Percentiles rank a stretch among this genome's conserved stretches.
These are phyloP conservation scores for Cyclura pinguis DNA, from an alignment of 2,797 vertebrate genomes.

Conservation along the genomic window DNA sequence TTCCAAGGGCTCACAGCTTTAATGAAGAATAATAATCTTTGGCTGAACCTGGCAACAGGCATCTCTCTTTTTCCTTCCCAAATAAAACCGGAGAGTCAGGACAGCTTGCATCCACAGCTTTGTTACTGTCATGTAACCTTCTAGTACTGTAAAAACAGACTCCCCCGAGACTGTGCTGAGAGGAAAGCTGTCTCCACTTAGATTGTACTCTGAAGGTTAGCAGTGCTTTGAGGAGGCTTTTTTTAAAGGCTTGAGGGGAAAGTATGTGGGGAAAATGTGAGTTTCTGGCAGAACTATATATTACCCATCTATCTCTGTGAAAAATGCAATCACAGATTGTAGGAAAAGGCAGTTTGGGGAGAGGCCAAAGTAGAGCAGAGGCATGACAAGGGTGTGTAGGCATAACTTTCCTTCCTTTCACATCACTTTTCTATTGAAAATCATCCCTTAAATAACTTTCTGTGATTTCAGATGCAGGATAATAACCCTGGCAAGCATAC, in stretches of 20 bases:
- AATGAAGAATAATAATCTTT: slow-evolving; percentile 68
- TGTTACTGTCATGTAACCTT: slow-evolving; percentile 29
- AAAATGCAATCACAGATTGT: neutral
- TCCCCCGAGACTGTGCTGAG: slow-evolving; percentile 19
- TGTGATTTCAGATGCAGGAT: neutral
- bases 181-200: neutral
- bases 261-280: neutral
- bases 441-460: neutral
- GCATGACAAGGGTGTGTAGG: neutral
- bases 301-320: neutral
- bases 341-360: neutral
- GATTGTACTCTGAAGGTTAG: slow-evolving; percentile 1
- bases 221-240: slow-evolving; percentile 18
- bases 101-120: slow-evolving; percentile 28
- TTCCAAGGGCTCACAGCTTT: slow-evolving; percentile 63
- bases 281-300: neutral
- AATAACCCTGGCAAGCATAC: neutral
- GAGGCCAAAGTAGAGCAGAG: neutral
- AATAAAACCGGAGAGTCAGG: slow-evolving; percentile 54
- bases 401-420: neutral
- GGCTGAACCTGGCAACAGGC: slow-evolving; percentile 60
- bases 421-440: neutral
- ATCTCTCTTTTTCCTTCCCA: slow-evolving; percentile 47
- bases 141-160: slow-evolving; percentile 32
- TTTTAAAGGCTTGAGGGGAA: slow-evolving; percentile 35